A percentile compares a stretch with the other conserved stretches of the same genome.
Conservation (phyloP, 2,797 vertebrate species). For the Premnoplex brunnescens region DNA sequence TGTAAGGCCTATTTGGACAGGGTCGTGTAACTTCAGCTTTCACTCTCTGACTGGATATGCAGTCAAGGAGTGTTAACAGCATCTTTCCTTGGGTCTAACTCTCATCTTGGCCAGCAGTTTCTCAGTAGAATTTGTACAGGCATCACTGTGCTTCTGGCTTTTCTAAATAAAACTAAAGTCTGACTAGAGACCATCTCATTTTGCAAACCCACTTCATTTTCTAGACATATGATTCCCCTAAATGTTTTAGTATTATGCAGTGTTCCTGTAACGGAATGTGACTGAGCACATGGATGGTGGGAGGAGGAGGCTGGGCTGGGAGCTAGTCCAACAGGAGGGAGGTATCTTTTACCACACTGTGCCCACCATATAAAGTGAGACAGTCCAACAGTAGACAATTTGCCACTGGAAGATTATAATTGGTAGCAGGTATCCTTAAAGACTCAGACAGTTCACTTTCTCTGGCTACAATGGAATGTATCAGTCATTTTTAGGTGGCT, state of each 20-base stretch:
- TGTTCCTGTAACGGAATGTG: conserved; percentile 1
- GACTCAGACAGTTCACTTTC: neutral
- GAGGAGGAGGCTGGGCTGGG: conserved; percentile 47
- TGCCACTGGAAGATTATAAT: neutral
- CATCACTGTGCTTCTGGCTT: neutral
- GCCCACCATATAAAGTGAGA: neutral
- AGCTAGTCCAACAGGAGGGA: conserved; percentile 20
- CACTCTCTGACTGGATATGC: neutral
- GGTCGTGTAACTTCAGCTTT: neutral
- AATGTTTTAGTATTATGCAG: conserved; percentile 35
- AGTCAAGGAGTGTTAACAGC: neutral
- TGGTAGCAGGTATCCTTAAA: neutral
- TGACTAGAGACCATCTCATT: neutral
- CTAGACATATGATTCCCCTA: conserved; percentile 42
- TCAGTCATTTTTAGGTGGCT: neutral
- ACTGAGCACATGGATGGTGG: conserved; percentile 63
- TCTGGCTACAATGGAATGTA: neutral
- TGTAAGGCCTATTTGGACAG: neutral
- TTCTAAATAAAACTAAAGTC: conserved; percentile 16
- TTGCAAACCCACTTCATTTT: conserved; percentile 39
- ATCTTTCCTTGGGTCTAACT: neutral
- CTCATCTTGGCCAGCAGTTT: neutral
- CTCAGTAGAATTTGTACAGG: neutral
- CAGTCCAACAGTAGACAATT: neutral
- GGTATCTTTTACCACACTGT: neutral